phyloP scores from a whole-genome alignment of 2,888 invertebrate species.

The Neoitamus cyanurus region DNA sequence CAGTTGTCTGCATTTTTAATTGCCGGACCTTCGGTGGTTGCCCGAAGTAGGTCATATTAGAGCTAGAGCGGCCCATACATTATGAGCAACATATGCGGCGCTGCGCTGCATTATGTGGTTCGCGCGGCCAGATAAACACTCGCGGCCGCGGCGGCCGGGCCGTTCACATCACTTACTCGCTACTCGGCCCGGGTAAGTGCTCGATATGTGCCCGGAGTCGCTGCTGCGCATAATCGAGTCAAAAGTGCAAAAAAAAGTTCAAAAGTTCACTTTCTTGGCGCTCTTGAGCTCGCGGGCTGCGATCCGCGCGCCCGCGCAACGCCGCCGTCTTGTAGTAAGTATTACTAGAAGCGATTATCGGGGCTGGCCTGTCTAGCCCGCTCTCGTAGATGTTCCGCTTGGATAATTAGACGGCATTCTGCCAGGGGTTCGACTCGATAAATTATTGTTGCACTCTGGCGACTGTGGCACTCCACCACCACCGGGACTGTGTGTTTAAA shows the following conservation, averaged over 20 bases:
- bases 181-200: neutral
- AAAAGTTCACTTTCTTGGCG: constrained; percentile 34
- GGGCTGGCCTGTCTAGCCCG: neutral
- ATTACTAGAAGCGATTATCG: constrained; percentile 4
- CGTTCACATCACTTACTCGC: neutral
- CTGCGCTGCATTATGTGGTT: neutral
- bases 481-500: constrained; percentile 15
- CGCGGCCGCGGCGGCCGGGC: neutral
- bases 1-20: constrained; percentile 31
- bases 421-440: constrained; percentile 23
- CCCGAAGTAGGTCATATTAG: constrained; percentile 34
- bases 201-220: constrained; percentile 4
- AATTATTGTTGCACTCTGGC: constrained; percentile 20
- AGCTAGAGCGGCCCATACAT: neutral
- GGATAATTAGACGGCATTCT: constrained; percentile 46
- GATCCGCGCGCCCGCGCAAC: neutral
- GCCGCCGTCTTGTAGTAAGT: neutral
- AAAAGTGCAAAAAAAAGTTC: constrained; percentile 39
- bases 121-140: neutral
- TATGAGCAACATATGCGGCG: neutral
- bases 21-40: constrained; percentile 29
- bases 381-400: constrained; percentile 45
- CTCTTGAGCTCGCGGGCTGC: neutral
- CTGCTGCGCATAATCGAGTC: constrained; percentile 2
- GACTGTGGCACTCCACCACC: neutral